Conservation (phyloP, 2,888 invertebrate genomes). For the Drosophila pegasa region DNA sequence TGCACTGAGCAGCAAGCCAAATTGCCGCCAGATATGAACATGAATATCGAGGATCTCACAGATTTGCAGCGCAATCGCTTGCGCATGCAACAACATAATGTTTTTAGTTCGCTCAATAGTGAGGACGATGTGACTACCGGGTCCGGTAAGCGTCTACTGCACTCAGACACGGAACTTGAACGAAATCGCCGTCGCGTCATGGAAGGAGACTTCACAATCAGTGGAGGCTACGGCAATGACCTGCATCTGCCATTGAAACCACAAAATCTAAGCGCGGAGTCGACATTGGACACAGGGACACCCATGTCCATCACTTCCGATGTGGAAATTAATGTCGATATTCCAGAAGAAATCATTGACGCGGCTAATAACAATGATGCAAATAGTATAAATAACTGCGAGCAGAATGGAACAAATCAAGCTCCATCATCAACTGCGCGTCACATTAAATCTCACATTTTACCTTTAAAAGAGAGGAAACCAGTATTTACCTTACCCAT, state of each 20-base stretch:
- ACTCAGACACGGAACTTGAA: constrained; percentile 22
- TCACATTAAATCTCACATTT: background rate
- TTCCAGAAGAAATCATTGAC: constrained; percentile 23
- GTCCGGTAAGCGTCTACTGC: constrained; percentile 54
- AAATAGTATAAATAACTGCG: background rate
- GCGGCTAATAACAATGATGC: constrained; percentile 40
- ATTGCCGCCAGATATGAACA: constrained; percentile 64
- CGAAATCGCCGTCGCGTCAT: constrained; percentile 34
- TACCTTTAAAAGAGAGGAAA: background rate
- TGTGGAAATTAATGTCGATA: constrained; percentile 36
- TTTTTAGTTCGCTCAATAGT: constrained; percentile 62
- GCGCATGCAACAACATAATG: constrained; percentile 82
- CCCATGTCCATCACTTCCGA: constrained; percentile 71
- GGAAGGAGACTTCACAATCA: constrained; percentile 34
- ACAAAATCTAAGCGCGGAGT: constrained; percentile 36
- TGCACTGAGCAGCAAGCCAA: constrained; percentile 59
- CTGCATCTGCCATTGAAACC: constrained; percentile 49
- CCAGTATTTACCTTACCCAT: constrained; percentile 3
- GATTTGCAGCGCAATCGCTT: constrained; percentile 84
- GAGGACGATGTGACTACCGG: constrained; percentile 53
- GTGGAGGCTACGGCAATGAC: background rate
- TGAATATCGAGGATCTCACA: constrained; percentile 74
- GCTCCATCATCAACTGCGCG: too few species aligned
- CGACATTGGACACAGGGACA: constrained; percentile 27
- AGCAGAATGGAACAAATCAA: background rate